Evolutionary conservation across 30 jellyfish, hydroid and myxozoan species (phyloP), one percentile per base, ranked within the genome.

Genomic region (Haliclystus octoradiatus): DNA sequence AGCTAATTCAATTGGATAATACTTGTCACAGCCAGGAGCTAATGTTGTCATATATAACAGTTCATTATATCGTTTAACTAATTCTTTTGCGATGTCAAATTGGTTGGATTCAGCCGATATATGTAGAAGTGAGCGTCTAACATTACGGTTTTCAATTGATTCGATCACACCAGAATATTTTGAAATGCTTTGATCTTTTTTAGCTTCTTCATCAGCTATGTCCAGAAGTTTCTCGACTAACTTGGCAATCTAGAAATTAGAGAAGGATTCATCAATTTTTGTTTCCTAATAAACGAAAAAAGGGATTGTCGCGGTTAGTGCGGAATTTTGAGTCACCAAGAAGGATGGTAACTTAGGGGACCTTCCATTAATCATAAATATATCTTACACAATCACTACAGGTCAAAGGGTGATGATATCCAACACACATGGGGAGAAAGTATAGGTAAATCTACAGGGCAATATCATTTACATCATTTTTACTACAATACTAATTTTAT

Each of bases 51-150:
- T 74, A 62, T 79, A 66, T 14, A 79, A 57, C 66, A 67, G 70
- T 52, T 81, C 82, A 1, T 90, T 84, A 51, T 80, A 78, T 3
- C 68, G 67, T 27, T 28, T 29, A 4, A 88, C 63, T 31, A 79
- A 12, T 49, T 29, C 65, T 3, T 57, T 65, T 14, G 92, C 85
- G 34, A 80, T 26, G 19, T 66, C 63, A 14, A 31, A 40, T 63
- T 79, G 52, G 52, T 80, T 77, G 31, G 69, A 73, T 49, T 88
- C 92, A 19, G 97, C 97, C 14, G 83, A 88, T 31, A 79, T 57
- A 51, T 88, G 97, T 62, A 88, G 68, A 12, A 88, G 72, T 30
- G 88, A 71, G 2, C 88, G 77, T 57, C 72, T 78, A 67, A 28
- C 71, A n/a, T n/a, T n/a, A 28, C 63, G 51, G 14, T 66, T 77